phyloP scores from a whole-genome alignment of 2,888 invertebrate genomes.

The Cactoblastis cactorum region DNA sequence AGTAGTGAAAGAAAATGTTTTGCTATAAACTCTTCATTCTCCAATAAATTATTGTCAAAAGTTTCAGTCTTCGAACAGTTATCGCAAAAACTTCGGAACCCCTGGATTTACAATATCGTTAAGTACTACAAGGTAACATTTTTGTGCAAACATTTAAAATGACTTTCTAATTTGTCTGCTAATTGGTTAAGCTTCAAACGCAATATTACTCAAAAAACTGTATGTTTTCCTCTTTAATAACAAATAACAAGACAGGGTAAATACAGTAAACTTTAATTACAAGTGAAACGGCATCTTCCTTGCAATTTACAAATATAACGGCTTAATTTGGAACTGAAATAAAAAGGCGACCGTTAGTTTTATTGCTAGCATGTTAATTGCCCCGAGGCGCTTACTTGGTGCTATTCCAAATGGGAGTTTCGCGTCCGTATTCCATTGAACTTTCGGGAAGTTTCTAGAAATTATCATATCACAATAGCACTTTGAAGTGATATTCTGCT shows the following conservation, averaged over 20 bases:
- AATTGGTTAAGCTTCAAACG: no score
- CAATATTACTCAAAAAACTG: no score
- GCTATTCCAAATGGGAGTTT: slow-evolving; percentile 54
- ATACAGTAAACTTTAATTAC: slow-evolving; percentile 11
- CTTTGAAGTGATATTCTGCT: neutral
- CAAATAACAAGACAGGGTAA: neutral
- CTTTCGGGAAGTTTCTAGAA: neutral
- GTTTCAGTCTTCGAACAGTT: slow-evolving; percentile 4
- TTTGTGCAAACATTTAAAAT: neutral
- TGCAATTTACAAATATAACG: slow-evolving; percentile 21
- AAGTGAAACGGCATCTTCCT: slow-evolving; percentile 19
- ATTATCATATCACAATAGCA: slow-evolving; percentile 1
- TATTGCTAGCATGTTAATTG: slow-evolving; percentile 69
- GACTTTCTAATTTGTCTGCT: no score
- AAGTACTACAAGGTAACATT: neutral
- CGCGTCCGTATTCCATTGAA: slow-evolving; percentile 32
- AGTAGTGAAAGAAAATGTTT: neutral
- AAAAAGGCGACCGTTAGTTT: slow-evolving; percentile 42
- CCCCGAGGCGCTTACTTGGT: slow-evolving; percentile 57
- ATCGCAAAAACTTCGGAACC: slow-evolving; percentile 10
- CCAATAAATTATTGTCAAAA: slow-evolving; percentile 10
- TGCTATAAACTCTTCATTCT: slow-evolving; percentile 1
- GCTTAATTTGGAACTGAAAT: slow-evolving; percentile 15
- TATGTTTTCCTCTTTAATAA: no score
- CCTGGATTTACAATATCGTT: neutral